These are phyloP conservation scores for Acinonyx jubatus DNA, from an alignment of 2,113 vertebrate species.

Conservation along the genomic window DNA sequence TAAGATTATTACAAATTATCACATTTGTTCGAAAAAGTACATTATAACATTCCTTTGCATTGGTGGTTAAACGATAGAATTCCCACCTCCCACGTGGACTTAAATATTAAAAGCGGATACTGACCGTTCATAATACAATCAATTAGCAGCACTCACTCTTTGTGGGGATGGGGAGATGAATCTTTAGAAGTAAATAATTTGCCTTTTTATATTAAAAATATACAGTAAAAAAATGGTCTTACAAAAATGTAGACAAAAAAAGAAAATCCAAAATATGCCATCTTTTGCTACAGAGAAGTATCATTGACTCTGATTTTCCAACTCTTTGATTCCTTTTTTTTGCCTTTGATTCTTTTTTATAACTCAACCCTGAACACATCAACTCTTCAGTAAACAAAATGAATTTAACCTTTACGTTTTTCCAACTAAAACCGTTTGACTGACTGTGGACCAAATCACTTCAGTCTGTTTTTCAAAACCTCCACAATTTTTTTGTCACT, in stretches of 20 bases:
- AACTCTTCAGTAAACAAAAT: slow-evolving; percentile 52
- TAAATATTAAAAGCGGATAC: neutral
- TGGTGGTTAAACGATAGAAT: neutral
- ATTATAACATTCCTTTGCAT: neutral
- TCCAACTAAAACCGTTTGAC: neutral
- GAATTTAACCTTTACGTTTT: slow-evolving; percentile 45
- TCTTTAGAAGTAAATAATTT: slow-evolving; percentile 36
- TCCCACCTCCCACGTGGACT: neutral
- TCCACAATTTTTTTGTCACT: slow-evolving; percentile 30
- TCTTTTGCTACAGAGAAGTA: neutral
- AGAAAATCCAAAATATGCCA: neutral
- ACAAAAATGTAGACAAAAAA: slow-evolving; percentile 27
- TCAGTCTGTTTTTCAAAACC: slow-evolving; percentile 51
- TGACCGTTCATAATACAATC: neutral
- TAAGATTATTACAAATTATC: neutral
- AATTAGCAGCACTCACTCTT: neutral
- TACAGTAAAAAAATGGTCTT: slow-evolving; percentile 37
- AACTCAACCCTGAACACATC: slow-evolving; percentile 22
- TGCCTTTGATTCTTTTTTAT: slow-evolving; percentile 13
- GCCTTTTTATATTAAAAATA: neutral
- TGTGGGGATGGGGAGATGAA: neutral
- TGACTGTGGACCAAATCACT: slow-evolving; percentile 1
- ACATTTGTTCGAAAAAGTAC: neutral
- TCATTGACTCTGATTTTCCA: slow-evolving; percentile 1
- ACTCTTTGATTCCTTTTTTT: slow-evolving; percentile 26